Evolutionary conservation across 2,113 vertebrate genomes (phyloP).

Genomic region (Athene noctua): DNA sequence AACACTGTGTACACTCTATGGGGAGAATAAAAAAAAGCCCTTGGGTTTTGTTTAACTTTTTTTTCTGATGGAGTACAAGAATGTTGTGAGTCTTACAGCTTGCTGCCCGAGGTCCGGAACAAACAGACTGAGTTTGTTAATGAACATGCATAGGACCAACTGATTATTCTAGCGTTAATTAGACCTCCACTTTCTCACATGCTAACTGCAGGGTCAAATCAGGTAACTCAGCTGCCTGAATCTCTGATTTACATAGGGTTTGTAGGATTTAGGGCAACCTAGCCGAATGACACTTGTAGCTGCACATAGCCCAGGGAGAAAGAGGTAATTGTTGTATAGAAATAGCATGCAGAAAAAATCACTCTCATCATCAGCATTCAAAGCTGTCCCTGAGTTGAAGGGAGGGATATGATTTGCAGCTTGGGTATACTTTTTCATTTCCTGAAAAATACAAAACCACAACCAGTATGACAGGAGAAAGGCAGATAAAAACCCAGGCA

Average conservation of each 20-base stretch:
- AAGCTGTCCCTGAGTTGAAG: not conserved
- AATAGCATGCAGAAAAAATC: not conserved
- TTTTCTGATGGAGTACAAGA: not conserved
- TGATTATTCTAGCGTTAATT: not conserved
- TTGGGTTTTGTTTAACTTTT: not conserved
- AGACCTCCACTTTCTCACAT: not conserved
- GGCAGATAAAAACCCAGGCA: not conserved
- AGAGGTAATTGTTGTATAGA: not conserved
- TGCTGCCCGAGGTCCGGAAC: not conserved
- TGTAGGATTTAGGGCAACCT: not conserved
- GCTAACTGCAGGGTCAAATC: not conserved
- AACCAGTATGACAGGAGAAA: not conserved
- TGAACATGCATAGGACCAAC: not conserved
- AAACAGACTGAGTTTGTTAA: not conserved
- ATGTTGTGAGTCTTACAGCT: not conserved
- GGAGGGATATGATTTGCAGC: not conserved
- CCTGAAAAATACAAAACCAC: not conserved
- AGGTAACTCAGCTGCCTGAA: not conserved
- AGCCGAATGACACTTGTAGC: not conserved
- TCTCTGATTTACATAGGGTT: not conserved
- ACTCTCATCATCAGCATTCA: not conserved
- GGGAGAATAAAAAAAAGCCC: not conserved
- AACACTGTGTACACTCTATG: fast-evolving
- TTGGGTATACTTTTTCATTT: not conserved
- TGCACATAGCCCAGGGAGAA: not conserved